Evolutionary conservation across 2,888 invertebrate genomes (phyloP), one percentile per base, ranked within the genome.

Genomic region (Drosophila melanosoma): DNA sequence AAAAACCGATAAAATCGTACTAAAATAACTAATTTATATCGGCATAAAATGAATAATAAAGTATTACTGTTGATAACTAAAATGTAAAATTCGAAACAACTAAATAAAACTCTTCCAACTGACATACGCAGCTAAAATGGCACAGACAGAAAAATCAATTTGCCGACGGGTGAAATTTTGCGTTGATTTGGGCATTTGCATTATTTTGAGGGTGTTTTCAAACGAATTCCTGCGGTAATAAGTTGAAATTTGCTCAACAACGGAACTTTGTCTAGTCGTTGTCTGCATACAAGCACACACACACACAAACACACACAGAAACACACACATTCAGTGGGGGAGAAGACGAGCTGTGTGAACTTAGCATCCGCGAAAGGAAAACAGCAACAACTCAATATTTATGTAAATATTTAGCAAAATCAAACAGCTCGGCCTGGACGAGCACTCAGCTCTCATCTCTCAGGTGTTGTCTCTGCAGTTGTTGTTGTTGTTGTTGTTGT

Each of bases 401-500:
- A 83, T 83, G 87, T 83, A 85, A 84, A 84, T 87, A 84, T 84
- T 84, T 81, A 68, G 72, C 60, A 65, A 68, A 48, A 70, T 68
- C 62, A 76, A 62, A 71, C 69, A 78, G 26, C 69, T 42, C 70
- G 57, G 56, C 36, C 48, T 5, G 53, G 51, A 52, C 69, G 62
- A 66, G 51, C 59, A 60, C 71, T 63, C 42, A 49, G 36, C 65
- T 64, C 70, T 69, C 36, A 42, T 26, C 61, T 62, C 64, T 53
- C 63, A 71, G 64, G 58, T 40, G 69, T 53, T 53, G 69, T 12
- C 49, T 35, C 63, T 35, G 29, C 63, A 65, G 65, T 65, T 15
- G 26, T 26, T 49, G 33, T 20, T 15, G 45, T 23, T 64, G 45
- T n/a, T n/a, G 65, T 65, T 15, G 26, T 26, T 49, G 33, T 20